Base-by-base conservation (phyloP, 1,140 invertebrate genomes). In the Tetragnatha versicolor region DNA sequence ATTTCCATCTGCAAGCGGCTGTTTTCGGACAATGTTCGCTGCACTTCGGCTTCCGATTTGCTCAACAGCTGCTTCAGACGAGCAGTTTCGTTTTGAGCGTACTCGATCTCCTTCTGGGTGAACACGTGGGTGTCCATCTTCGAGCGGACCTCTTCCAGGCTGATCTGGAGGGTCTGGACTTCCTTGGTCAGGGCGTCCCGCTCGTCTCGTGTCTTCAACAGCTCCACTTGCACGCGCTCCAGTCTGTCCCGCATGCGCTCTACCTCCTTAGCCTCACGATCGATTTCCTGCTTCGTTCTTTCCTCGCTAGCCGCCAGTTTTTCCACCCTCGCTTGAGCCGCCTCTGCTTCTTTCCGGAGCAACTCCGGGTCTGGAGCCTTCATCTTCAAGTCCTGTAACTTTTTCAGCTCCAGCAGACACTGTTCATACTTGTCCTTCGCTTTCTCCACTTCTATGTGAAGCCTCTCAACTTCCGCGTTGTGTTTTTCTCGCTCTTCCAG, bases 161-260 rank as follows among this genome's bases (percentile, higher is more conserved):
- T 9, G 6, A 42, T 31, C 17, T 79, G 49, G 25, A 82, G 33
- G 9, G 45, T n/a, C 22, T 84, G 82, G 3, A 85, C 60, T 60
- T 86, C 81, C 58, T 81, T 58, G 47, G 82, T 81, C 10, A 85
- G 79, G 20, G 81, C 81, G 17, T 84, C 53, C 88, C 88, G 84
- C 91, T 92, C 83, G 90, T 88, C 76, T 90, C 90, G 69, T 90
- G 72, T 77, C 53, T 83, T 89, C 76, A 93, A 91, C 84, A 94
- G 86, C 81, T 95, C 94, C 79, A 91, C 89, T 51, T 92, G 88
- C 0, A 91, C 91, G 87, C 94, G 94, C 83, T 96, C 94, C 83
- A 93, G 91, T 80, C 92, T 88, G 82, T 95, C 93, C 49, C 92
- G 88, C 37, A 94, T 89, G 86, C 95, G 94, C 83, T 95, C 93